phyloP scores from a whole-genome alignment of 2,888 invertebrate species.

The Scaptomyza cyrtandrae region DNA sequence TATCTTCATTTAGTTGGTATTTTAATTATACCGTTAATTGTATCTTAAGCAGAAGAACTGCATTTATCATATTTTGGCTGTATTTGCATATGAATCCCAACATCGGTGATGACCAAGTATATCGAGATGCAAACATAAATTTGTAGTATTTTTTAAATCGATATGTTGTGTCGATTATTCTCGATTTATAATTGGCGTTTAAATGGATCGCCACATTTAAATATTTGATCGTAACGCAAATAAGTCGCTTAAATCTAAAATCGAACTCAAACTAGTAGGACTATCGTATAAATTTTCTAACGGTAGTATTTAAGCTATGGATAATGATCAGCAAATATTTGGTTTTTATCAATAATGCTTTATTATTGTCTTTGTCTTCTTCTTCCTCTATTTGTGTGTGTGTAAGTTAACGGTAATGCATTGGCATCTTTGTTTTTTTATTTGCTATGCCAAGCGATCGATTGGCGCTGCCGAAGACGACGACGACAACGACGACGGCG shows the following conservation, averaged over 20 bases:
- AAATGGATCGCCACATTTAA: background rate
- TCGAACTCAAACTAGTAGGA: too few species aligned
- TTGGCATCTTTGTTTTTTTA: slow-evolving; percentile 9
- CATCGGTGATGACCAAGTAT: background rate
- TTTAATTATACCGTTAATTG: background rate
- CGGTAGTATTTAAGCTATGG: too few species aligned
- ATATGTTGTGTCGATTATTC: background rate
- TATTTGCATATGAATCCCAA: too few species aligned
- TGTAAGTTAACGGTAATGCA: slow-evolving; percentile 12
- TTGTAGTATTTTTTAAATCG: background rate
- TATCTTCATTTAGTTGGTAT: background rate
- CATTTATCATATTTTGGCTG: background rate
- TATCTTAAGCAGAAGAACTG: background rate
- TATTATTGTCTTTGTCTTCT: slow-evolving; percentile 5
- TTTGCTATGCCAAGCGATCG: slow-evolving; percentile 47
- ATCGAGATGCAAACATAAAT: background rate
- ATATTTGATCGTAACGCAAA: background rate
- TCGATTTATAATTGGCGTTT: background rate
- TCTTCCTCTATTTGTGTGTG: slow-evolving; percentile 31
- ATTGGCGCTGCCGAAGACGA: slow-evolving; percentile 40
- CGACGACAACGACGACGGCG: slow-evolving; percentile 4
- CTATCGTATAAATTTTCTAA: too few species aligned
- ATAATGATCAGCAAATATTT: too few species aligned
- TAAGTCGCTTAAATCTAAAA: too few species aligned
- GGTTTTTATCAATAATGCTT: background rate